A percentile compares a stretch with the other conserved stretches of the same genome.
These are phyloP conservation scores for Cyrtodaria siliqua DNA, from an alignment of 2,888 invertebrate species.

Conservation along the genomic window DNA sequence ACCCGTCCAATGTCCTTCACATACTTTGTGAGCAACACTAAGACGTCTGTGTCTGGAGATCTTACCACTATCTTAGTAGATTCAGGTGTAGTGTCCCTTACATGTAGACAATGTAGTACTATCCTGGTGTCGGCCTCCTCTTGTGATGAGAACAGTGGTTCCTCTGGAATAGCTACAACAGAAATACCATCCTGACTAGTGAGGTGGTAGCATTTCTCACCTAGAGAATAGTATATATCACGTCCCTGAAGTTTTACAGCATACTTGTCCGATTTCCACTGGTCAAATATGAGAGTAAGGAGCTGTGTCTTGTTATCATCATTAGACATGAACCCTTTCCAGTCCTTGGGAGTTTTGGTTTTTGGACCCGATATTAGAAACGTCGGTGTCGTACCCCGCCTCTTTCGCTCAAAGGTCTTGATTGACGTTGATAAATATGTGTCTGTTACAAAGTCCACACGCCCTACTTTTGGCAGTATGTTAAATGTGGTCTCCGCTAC, in stretches of 20 bases:
- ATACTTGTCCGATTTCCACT: too few relatives aligned
- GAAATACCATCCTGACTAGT: conserved; percentile 11
- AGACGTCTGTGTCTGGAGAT: too few relatives aligned
- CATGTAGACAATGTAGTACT: too few relatives aligned
- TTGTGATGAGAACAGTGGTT: conserved; percentile 20
- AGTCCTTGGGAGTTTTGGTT: too few relatives aligned
- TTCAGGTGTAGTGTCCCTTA: too few relatives aligned
- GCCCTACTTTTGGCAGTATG: too few relatives aligned
- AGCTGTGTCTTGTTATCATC: conserved; percentile 40
- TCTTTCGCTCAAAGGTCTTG: conserved; percentile 8
- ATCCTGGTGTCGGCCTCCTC: conserved; percentile 49
- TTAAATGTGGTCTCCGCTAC: conserved; percentile 13
- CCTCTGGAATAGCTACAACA: background rate
- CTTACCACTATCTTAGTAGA: conserved; percentile 18
- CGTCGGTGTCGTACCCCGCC: too few relatives aligned
- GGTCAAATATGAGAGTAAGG: conserved; percentile 8
- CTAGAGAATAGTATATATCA: too few relatives aligned
- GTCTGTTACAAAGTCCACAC: conserved; percentile 34
- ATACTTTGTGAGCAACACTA: conserved; percentile 33
- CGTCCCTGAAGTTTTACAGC: too few relatives aligned
- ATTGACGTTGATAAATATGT: conserved; percentile 5
- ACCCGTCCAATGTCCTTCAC: background rate
- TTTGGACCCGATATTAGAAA: conserved; percentile 28
- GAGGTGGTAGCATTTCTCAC: conserved; percentile 19
- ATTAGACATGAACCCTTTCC: too few relatives aligned